Percentiles rank a stretch among this genome's conserved stretches.
Evolutionary conservation across 1,140 invertebrate genomes (phyloP).

Genomic region (Zaprionus capensis): DNA sequence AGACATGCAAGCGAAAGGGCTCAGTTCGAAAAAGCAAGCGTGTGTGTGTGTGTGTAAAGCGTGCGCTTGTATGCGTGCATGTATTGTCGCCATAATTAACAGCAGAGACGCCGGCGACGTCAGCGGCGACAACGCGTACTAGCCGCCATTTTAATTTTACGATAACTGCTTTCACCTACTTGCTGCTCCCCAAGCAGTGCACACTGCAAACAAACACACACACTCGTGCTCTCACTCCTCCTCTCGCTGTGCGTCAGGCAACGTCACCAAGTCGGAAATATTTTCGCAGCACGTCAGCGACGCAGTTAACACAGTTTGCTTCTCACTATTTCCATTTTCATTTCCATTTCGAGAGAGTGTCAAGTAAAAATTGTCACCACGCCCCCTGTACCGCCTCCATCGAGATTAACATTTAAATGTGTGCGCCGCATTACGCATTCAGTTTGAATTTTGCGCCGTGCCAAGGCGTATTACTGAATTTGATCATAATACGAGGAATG

Average conservation of each 20-base stretch:
- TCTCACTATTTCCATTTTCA: slow-evolving; percentile 31
- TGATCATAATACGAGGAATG: slow-evolving; percentile 20
- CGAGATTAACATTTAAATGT: slow-evolving; percentile 71
- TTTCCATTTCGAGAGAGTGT: slow-evolving; percentile 25
- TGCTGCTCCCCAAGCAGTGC: slow-evolving; percentile 47
- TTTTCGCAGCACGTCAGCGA: slow-evolving; percentile 45
- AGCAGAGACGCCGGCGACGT: slow-evolving; percentile 47
- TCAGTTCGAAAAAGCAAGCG: not conserved
- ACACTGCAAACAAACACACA: slow-evolving; percentile 7
- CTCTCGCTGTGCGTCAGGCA: slow-evolving; percentile 37
- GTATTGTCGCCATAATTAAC: slow-evolving; percentile 79
- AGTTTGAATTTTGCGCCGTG: slow-evolving; percentile 35
- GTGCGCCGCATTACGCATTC: slow-evolving; percentile 60
- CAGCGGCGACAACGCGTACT: slow-evolving; percentile 72
- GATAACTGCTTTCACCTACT: slow-evolving; percentile 81
- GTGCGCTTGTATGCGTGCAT: slow-evolving; percentile 60
- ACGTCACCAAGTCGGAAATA: slow-evolving; percentile 35
- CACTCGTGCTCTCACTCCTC: not conserved
- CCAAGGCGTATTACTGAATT: slow-evolving; percentile 32
- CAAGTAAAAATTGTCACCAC: slow-evolving; percentile 31
- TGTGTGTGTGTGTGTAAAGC: slow-evolving; percentile 13
- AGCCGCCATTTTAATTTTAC: slow-evolving; percentile 81
- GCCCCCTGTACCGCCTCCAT: not conserved
- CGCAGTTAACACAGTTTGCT: slow-evolving; percentile 28
- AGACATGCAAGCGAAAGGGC: slow-evolving; percentile 41